Evolutionary conservation across 2,113 vertebrate genomes (phyloP), one percentile per base, ranked within the genome.

Genomic region (Atherinomorus stipes): DNA sequence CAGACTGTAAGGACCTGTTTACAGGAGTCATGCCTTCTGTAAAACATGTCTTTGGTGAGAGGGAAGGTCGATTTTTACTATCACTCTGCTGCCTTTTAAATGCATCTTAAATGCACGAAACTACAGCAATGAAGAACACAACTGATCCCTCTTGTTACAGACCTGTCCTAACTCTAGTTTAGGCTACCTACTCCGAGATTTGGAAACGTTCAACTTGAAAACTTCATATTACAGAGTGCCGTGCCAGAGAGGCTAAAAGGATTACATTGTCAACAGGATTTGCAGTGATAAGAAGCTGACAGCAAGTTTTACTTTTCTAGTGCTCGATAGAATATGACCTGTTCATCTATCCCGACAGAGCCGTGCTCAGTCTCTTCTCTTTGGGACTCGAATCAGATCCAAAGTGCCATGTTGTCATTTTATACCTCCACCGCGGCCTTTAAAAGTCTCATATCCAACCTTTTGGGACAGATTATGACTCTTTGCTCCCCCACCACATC

Each of bases 401-500:
- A 49, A 40, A 53, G 54, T 8, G 4, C 16, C 63, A 26, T 47
- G 23, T 25, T 64, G 38, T 63, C 28, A 60, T 53, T 45, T 59
- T 45, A 50, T 61, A 60, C 31, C 51, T 37, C 10, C 68, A 47
- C 23, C 45, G 47, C 50, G 52, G 22, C 4, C 54, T 74, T 38
- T 51, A 64, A 7, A 45, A n/a, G 45, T 59, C 57, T 60, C 16
- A 25, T 62, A 19, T 73, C n/a, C 51, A 22, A 31, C 67, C 73
- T 64, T 34, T 5, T 61, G 60, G 75, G 53, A 80, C 61, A 66
- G 56, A 59, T 74, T 71, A 22, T 52, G 28, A 25, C 68, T 61
- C 64, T 70, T 70, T 75, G 44, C 68, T 64, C 57, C 57, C 44
- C 25, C 34, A 23, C 59, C 40, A 58, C 65, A 68, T 26, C 58